Conservation (phyloP, 2,113 vertebrate genomes). For the Brachyhypopomus occidentalis region DNA sequence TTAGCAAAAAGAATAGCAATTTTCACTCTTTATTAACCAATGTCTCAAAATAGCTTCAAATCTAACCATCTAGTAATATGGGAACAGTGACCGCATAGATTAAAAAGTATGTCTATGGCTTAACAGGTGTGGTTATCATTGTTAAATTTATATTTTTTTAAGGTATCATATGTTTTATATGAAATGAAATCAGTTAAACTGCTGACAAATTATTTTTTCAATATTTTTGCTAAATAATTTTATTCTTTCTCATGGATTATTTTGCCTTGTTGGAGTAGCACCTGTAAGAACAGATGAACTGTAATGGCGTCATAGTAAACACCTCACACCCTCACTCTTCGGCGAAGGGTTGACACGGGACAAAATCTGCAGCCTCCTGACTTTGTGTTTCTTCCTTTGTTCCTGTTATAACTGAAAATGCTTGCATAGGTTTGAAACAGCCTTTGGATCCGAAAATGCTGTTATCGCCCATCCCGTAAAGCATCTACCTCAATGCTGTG, state of each 20-base stretch:
- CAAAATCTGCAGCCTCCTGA: constrained; percentile 46
- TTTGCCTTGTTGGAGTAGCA: constrained; percentile 58
- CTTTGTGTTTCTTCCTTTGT: constrained; percentile 32
- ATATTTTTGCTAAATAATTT: constrained; percentile 55
- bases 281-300: constrained; percentile 31
- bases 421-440: constrained; percentile 46
- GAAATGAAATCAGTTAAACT: constrained; percentile 53
- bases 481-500: constrained; percentile 75
- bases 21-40: constrained; percentile 26
- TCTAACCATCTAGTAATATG: constrained; percentile 41
- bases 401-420: constrained; percentile 39
- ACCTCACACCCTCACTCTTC: neutral
- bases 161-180: constrained; percentile 67
- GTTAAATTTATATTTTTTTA: constrained; percentile 71
- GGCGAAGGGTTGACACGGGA: constrained; percentile 16
- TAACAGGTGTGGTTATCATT: constrained; percentile 47
- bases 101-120: constrained; percentile 45
- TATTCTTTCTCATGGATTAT: constrained; percentile 34
- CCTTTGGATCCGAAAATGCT: constrained; percentile 66
- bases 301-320: constrained; percentile 39
- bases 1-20: constrained; percentile 7
- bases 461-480: constrained; percentile 60
- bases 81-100: constrained; percentile 61
- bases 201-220: constrained; percentile 59
- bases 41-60: constrained; percentile 43